Evolutionary conservation across 2,113 vertebrate species (phyloP), one percentile per base, ranked within the genome.

Genomic region (Elgaria multicarinata): DNA sequence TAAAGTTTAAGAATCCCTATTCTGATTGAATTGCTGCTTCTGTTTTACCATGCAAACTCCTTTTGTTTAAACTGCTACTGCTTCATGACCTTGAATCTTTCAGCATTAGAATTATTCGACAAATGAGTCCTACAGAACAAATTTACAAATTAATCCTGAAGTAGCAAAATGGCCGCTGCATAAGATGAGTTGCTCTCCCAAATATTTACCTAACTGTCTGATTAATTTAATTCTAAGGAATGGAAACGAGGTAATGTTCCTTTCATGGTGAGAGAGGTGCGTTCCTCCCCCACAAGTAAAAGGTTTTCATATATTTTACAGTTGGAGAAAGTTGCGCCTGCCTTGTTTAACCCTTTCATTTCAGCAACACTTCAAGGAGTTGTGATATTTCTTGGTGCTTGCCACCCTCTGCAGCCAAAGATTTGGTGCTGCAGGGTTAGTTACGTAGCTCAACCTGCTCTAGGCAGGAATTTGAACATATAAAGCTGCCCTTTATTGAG

Each of bases 111-210:
- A 80, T 89, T 95, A 89, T 81, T 91, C 87, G 87, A 93, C 83
- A 95, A 94, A 92, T 92, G 10, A 94, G 87, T 91, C 89, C 88
- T 39, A 85, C 91, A 94, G 88, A 93, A 86, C 79, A 95, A 95
- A 95, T 91, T 94, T 93, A 92, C 90, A 94, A 93, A 95, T 94
- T 95, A 94, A 95, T 94, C 88, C 88, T 89, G 67, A 93, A 93
- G 92, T 71, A 93, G 83, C 0, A 83, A 86, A 90, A 80, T 0
- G 80, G 76, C 90, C 90, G 83, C n/a, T 89, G 78, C 92, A 89
- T 90, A 85, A 94, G 92, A 96, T 95, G 92, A 91, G 89, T 0
- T 0, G 85, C 2, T 0, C 42, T 92, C 75, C 50, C 36, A 86
- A 92, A 1, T 94, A 89, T 95, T 96, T 96, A 92, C 93, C 89